Percentiles rank a stretch among this genome's conserved stretches.
Evolutionary conservation across 2,888 invertebrate genomes (phyloP).

Genomic region (Nebria salina): DNA sequence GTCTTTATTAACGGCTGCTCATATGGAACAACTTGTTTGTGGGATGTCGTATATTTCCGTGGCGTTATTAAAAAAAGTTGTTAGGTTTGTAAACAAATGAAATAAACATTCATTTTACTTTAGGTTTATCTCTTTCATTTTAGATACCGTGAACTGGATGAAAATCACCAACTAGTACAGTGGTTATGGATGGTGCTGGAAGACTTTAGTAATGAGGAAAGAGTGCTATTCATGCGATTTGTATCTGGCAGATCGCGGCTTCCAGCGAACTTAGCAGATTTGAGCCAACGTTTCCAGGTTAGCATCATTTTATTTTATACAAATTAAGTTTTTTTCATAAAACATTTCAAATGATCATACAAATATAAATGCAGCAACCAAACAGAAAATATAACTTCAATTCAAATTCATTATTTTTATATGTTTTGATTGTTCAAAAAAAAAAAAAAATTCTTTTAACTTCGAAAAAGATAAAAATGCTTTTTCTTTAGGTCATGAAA

Average conservation of each 20-base stretch:
- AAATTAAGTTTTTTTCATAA: neutral
- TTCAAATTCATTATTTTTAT: too few relatives aligned
- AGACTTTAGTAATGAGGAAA: constrained; percentile 69
- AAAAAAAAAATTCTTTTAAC: too few relatives aligned
- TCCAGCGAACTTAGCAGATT: constrained; percentile 72
- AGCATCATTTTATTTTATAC: constrained; percentile 29
- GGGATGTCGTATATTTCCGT: constrained; percentile 71
- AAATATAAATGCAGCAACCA: too few relatives aligned
- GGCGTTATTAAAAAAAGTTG: constrained; percentile 68
- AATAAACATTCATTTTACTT: neutral
- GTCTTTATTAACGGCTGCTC: constrained; percentile 68
- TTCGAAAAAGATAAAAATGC: too few relatives aligned
- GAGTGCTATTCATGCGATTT: constrained; percentile 73
- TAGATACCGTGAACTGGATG: constrained; percentile 73
- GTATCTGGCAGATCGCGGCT: constrained; percentile 72
- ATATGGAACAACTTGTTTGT: constrained; percentile 72
- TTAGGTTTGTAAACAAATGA: constrained; percentile 62
- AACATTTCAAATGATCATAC: neutral
- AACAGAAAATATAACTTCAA: too few relatives aligned
- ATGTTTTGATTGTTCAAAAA: too few relatives aligned
- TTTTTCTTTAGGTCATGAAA: constrained; percentile 63
- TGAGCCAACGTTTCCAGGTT: constrained; percentile 73
- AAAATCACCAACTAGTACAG: constrained; percentile 68
- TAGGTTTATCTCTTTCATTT: constrained; percentile 21
- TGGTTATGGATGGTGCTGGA: constrained; percentile 74